These are phyloP conservation scores for Chloroclystis v-ata DNA, from an alignment of 2,888 invertebrate species.

Conservation along the genomic window DNA sequence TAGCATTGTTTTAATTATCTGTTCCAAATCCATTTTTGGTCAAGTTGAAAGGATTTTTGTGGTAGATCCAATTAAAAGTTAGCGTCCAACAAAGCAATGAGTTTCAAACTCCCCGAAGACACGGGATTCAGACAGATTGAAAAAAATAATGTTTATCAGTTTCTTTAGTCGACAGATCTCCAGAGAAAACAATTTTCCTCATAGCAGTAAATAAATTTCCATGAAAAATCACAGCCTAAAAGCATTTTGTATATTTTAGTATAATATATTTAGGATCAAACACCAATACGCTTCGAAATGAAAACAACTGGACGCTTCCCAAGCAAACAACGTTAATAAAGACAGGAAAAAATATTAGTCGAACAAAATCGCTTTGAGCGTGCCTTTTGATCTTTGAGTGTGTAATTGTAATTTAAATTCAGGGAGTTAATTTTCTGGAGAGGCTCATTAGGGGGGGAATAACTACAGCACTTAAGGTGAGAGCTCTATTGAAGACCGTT, in stretches of 20 bases:
- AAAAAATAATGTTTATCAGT: conserved; percentile 22
- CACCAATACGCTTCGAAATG: neutral
- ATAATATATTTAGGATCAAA: conserved; percentile 2
- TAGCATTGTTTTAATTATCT: neutral
- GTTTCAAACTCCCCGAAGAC: conserved; percentile 12
- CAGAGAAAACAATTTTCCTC: neutral
- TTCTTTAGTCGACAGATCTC: conserved; percentile 4
- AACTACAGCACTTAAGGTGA: conserved; percentile 58
- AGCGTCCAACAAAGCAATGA: conserved; percentile 17
- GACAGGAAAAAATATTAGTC: conserved; percentile 25
- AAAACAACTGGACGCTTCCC: neutral
- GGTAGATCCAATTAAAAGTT: conserved; percentile 28
- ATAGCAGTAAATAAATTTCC: neutral
- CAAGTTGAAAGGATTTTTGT: conserved; percentile 13
- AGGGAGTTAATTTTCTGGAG: conserved; percentile 45
- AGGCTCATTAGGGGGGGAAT: conserved; percentile 64
- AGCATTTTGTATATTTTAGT: neutral
- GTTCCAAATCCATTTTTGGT: neutral
- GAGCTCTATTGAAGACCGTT: conserved; percentile 51
- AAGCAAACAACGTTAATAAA: conserved; percentile 13
- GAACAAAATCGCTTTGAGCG: conserved; percentile 48
- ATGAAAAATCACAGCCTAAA: neutral
- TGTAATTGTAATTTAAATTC: conserved; percentile 38
- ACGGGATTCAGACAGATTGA: conserved; percentile 19
- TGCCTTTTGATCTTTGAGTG: conserved; percentile 60